Evolutionary conservation across 2,113 vertebrate species (phyloP).

Genomic region (Odocoileus virginianus): DNA sequence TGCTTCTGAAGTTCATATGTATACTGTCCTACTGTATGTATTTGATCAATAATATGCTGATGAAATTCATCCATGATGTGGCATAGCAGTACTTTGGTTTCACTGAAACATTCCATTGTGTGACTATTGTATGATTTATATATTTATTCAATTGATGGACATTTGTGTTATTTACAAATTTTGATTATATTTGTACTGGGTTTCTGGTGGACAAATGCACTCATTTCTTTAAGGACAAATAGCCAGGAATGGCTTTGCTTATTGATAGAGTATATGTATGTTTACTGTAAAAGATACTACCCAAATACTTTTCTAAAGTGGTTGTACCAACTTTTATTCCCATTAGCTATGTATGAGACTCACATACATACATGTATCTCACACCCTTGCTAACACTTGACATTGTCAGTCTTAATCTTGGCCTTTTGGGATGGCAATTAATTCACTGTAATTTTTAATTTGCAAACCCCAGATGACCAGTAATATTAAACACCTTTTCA

Average conservation of each 20-base stretch:
- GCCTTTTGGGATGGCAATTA: neutral
- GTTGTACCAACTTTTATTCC: neutral
- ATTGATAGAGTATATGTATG: neutral
- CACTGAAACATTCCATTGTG: neutral
- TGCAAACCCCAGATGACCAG: neutral
- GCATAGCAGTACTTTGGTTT: neutral
- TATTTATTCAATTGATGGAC: neutral
- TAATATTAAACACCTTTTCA: neutral
- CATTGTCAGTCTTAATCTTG: neutral
- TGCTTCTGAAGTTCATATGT: neutral
- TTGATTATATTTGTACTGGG: neutral
- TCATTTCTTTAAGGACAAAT: neutral
- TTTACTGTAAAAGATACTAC: slow-evolving; percentile 3
- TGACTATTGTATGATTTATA: neutral
- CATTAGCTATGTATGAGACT: neutral
- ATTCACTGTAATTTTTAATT: neutral
- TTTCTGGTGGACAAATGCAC: neutral
- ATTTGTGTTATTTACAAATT: neutral
- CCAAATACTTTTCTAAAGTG: neutral
- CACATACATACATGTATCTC: neutral
- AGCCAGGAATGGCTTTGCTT: neutral
- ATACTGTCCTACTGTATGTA: neutral
- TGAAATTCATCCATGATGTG: neutral
- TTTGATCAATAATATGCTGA: neutral
- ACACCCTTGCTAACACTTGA: neutral